Conservation (phyloP, 1,140 invertebrate species). For the Hermetia illucens region DNA sequence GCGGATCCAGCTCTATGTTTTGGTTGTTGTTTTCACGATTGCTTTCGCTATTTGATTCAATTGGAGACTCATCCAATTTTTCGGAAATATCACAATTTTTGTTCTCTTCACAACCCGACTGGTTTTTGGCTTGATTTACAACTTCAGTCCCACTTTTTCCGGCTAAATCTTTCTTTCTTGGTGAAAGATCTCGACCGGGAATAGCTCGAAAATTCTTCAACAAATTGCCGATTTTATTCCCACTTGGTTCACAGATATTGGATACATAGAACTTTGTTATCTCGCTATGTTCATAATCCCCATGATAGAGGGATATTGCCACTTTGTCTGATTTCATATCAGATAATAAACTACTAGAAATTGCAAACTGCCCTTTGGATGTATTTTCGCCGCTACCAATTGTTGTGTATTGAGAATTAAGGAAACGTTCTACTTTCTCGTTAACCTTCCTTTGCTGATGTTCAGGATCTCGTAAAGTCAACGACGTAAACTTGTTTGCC, state of each 20-base stretch:
- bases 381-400: no score
- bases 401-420: conserved; percentile 14
- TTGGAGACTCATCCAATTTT: no score
- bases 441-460: conserved; percentile 16
- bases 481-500: conserved; percentile 24
- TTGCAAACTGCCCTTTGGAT: no score
- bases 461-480: conserved; percentile 17
- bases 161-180: background rate
- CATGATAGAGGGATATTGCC: no score
- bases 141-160: background rate
- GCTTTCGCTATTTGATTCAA: no score
- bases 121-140: background rate
- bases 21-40: no score
- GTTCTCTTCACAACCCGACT: no score
- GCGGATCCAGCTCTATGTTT: no score
- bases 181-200: conserved; percentile 1
- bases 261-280: conserved; percentile 4
- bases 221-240: conserved; percentile 1
- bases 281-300: no score
- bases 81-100: no score
- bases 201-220: conserved; percentile 3
- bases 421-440: conserved; percentile 10
- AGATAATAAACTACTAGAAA: no score
- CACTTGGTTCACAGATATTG: background rate
- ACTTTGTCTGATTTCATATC: no score